Evolutionary conservation across 2,888 invertebrate genomes (phyloP).

Genomic region (Aethes cnicana): DNA sequence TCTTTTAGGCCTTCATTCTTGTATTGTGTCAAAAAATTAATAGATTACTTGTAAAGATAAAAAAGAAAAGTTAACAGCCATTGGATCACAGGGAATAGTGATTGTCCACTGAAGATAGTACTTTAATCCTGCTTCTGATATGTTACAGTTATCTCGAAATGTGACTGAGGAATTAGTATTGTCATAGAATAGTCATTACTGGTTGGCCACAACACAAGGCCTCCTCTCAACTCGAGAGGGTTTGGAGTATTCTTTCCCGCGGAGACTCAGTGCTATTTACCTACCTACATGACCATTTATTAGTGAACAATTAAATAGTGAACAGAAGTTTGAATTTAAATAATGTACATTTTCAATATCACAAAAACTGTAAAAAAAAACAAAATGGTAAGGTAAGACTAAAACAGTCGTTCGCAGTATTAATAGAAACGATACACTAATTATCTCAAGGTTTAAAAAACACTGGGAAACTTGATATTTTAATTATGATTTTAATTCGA

Average conservation of each 20-base stretch:
- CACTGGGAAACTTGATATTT: conserved; percentile 17
- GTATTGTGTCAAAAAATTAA: conserved; percentile 23
- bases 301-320: no score
- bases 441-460: conserved; percentile 16
- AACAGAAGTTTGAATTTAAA: no score
- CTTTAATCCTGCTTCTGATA: neutral
- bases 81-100: conserved; percentile 38
- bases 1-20: conserved; percentile 28
- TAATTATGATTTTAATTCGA: conserved; percentile 36
- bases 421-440: no score
- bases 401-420: no score
- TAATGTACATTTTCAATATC: neutral
- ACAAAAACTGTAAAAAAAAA: neutral
- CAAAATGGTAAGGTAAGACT: neutral
- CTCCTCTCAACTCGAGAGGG: no score
- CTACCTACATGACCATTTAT: no score
- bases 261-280: no score
- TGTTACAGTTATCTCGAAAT: neutral
- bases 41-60: conserved; percentile 27
- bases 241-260: no score
- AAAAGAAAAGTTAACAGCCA: conserved; percentile 38
- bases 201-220: no score
- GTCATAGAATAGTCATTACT: no score
- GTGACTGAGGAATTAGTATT: no score
- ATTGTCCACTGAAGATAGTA: conserved; percentile 11